phyloP scores from a whole-genome alignment of 2,113 vertebrate species.

The Camelus bactrianus region DNA sequence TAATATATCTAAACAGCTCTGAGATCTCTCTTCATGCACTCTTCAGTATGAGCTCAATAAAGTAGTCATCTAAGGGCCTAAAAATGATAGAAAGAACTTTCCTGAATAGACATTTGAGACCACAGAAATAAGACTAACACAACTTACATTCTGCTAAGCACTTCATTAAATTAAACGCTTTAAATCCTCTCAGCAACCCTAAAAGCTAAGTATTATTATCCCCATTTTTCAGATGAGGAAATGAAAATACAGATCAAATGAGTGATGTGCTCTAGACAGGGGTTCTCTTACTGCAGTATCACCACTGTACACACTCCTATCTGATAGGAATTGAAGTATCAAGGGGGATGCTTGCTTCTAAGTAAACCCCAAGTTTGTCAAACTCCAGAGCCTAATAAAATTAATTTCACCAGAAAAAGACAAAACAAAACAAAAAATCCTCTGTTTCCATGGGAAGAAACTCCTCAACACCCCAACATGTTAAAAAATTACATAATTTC shows the following conservation, averaged over 20 bases:
- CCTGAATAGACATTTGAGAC: background rate
- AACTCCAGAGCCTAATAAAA: background rate
- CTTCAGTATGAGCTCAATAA: background rate
- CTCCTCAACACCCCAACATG: background rate
- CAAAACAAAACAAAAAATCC: background rate
- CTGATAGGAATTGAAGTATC: background rate
- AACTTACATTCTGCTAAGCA: background rate
- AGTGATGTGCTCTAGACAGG: background rate
- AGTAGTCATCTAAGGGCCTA: background rate
- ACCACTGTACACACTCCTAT: background rate
- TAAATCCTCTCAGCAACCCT: background rate
- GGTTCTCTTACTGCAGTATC: background rate
- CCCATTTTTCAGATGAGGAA: background rate
- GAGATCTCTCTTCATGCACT: slow-evolving; percentile 5
- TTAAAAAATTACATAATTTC: background rate
- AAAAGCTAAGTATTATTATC: background rate
- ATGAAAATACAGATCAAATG: background rate
- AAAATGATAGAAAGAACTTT: background rate
- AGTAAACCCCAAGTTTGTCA: background rate
- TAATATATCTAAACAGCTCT: background rate
- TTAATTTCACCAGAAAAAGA: background rate
- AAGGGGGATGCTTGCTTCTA: background rate
- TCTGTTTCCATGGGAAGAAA: slow-evolving; percentile 6
- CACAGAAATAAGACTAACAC: background rate
- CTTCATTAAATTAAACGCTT: background rate